Evolutionary conservation across 1,140 invertebrate genomes (phyloP).

Genomic region (Conus ventricosus): DNA sequence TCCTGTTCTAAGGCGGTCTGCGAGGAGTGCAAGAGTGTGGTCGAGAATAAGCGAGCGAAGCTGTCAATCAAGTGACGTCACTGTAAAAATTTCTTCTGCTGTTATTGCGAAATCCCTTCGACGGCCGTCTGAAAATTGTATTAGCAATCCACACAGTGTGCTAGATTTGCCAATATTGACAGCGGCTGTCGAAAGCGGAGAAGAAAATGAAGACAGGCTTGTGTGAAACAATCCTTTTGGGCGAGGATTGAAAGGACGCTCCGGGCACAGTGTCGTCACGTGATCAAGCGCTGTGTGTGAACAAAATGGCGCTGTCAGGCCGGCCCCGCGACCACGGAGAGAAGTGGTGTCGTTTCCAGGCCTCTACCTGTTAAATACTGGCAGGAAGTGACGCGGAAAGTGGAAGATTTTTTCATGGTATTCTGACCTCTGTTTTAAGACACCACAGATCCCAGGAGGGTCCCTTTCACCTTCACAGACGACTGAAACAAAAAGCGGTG

Average conservation of each 20-base stretch:
- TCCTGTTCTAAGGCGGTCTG: background rate
- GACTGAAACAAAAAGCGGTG: background rate
- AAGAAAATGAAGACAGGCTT: background rate
- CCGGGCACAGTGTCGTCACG: constrained; percentile 17
- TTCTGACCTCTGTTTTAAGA: background rate
- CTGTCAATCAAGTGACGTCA: constrained; percentile 25
- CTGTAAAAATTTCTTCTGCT: constrained; percentile 1
- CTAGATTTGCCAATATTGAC: background rate
- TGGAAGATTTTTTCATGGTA: background rate
- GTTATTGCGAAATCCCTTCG: constrained; percentile 22
- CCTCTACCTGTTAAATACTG: background rate
- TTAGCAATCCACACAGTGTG: background rate
- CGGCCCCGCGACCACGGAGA: constrained; percentile 9
- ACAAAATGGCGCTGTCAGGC: constrained; percentile 17
- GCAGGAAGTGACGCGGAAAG: constrained; percentile 5
- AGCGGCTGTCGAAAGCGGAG: background rate
- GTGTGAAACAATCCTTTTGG: background rate
- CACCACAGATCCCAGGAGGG: background rate
- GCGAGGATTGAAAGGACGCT: background rate
- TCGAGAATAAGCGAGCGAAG: background rate
- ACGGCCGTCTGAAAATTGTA: background rate
- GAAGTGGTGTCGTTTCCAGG: background rate
- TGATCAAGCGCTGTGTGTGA: background rate
- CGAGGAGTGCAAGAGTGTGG: background rate
- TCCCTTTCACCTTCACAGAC: background rate